Percentiles rank a stretch among this genome's conserved stretches.
Evolutionary conservation across 2,888 invertebrate species (phyloP).

Genomic region (Synergus umbraculus): DNA sequence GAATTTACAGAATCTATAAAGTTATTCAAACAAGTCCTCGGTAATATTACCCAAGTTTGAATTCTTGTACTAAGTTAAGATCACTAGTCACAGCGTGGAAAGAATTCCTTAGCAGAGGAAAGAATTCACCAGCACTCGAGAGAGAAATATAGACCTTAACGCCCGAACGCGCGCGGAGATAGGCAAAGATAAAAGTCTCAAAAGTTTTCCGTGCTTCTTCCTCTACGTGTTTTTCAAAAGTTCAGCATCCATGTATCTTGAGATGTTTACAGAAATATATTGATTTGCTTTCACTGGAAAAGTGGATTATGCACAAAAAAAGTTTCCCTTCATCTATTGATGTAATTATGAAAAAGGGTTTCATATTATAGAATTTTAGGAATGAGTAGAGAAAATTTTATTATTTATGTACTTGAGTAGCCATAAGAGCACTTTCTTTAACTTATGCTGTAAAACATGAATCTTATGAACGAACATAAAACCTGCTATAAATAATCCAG

Average conservation of each 20-base stretch:
- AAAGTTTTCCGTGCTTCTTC: conserved; percentile 17
- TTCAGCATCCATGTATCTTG: background rate
- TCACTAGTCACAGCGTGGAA: background rate
- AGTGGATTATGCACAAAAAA: too few species aligned
- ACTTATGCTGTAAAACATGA: background rate
- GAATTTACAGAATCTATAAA: background rate
- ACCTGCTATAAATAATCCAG: background rate
- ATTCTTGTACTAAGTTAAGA: conserved; percentile 1
- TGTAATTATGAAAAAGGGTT: too few species aligned
- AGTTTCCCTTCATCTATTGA: background rate
- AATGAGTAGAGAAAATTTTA: background rate
- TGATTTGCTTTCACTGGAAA: background rate
- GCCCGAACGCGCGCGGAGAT: conserved; percentile 20
- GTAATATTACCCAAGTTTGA: background rate
- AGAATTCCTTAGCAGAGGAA: background rate
- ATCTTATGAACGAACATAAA: background rate
- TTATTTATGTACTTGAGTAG: background rate
- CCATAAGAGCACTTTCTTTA: background rate
- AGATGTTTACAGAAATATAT: background rate
- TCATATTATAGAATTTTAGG: too few species aligned
- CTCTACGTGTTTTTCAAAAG: background rate
- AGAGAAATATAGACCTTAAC: conserved; percentile 9
- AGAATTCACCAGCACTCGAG: conserved; percentile 17
- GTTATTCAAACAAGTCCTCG: background rate
- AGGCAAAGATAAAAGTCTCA: conserved; percentile 19